A percentile compares a stretch with the other conserved stretches of the same genome.
Evolutionary conservation across 2,113 vertebrate species (phyloP).

Genomic region (Cebus imitator): DNA sequence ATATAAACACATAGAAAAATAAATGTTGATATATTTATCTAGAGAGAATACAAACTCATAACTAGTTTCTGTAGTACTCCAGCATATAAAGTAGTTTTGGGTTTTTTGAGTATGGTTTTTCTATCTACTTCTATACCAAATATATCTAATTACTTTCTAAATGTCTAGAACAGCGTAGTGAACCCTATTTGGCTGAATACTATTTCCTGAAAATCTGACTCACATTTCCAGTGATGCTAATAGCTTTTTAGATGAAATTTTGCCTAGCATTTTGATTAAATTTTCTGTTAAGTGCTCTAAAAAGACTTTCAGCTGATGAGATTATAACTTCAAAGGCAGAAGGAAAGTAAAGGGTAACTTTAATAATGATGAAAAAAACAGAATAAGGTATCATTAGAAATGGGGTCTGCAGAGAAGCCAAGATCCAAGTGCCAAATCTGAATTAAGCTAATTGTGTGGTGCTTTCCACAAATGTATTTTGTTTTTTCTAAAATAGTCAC

Average conservation of each 20-base stretch:
- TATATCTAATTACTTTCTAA: background rate
- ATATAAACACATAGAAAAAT: background rate
- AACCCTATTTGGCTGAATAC: background rate
- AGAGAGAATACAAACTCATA: background rate
- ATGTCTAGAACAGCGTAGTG: background rate
- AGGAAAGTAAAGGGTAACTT: background rate
- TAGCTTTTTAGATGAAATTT: background rate
- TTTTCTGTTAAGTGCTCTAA: slow-evolving; percentile 12
- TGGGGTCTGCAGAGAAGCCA: background rate
- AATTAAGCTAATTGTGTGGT: background rate
- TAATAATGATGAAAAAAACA: slow-evolving; percentile 11
- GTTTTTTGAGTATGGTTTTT: background rate
- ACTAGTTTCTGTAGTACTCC: background rate
- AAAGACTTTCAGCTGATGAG: background rate
- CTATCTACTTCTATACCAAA: background rate
- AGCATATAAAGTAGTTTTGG: background rate
- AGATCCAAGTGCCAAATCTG: background rate
- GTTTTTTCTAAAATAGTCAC: background rate
- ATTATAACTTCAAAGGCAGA: background rate
- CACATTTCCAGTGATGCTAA: background rate
- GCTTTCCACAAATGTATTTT: background rate
- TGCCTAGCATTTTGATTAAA: background rate
- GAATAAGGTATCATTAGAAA: background rate
- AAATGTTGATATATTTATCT: background rate
- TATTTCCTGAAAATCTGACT: background rate